A percentile compares a stretch with the other conserved stretches of the same genome.
Evolutionary conservation across 1,140 invertebrate genomes (phyloP).

Genomic region (Rhagoletis pomonella): DNA sequence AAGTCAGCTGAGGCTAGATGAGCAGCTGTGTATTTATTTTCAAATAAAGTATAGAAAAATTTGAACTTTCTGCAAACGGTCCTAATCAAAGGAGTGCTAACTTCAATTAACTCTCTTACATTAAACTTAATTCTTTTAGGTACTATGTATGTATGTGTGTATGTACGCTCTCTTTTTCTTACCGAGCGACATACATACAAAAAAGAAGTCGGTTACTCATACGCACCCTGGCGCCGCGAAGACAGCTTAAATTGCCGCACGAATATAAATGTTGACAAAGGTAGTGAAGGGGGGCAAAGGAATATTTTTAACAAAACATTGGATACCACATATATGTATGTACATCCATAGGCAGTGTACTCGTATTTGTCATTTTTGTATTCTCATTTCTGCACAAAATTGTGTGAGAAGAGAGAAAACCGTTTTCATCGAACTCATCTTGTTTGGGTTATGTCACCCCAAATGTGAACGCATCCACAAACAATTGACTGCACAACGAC

Average conservation of each 20-base stretch:
- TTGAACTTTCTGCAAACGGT: neutral
- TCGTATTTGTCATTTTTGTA: no score
- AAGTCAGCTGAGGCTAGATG: neutral
- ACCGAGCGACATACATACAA: neutral
- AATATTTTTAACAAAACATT: neutral
- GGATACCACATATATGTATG: neutral
- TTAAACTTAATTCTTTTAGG: no score
- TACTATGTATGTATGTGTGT: neutral
- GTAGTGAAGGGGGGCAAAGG: neutral
- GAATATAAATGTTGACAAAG: constrained; percentile 21
- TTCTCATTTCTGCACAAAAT: neutral
- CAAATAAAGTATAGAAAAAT: neutral
- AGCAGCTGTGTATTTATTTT: neutral
- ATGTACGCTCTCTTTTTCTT: neutral
- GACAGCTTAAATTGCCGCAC: constrained; percentile 7
- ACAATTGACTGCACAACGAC: no score
- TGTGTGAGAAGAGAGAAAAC: neutral
- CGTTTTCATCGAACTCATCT: neutral
- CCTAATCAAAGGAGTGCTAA: neutral
- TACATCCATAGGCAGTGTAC: neutral
- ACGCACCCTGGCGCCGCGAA: neutral
- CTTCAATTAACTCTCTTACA: neutral
- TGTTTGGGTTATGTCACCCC: constrained; percentile 42
- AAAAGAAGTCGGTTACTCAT: constrained; percentile 9
- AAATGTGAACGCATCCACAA: constrained; percentile 22